Base-by-base conservation (phyloP, 1,140 invertebrate genomes). In the Nasonia vitripennis region DNA sequence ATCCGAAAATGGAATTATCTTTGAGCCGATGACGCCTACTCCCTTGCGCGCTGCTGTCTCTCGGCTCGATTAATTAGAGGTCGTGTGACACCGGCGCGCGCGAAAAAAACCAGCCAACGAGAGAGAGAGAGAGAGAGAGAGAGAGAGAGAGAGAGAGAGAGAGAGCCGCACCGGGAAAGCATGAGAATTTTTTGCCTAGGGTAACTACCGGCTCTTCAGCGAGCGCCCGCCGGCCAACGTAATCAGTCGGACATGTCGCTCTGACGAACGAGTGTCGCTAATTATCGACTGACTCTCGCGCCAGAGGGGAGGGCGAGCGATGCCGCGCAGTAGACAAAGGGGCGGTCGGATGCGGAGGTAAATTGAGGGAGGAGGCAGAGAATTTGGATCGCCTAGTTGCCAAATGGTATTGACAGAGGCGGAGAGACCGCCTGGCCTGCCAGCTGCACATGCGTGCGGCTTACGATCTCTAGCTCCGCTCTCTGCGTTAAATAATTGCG, bases 201-300 rank as follows among this genome's bases (percentile, higher is more conserved):
- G 37, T 48, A 77, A 83, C 41, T 70, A 70, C 37, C 41, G 51
- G 11, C 11, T 20, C 9, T 20, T 48, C 41, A 17, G 14, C 48
- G 48, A 14, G 14, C 67, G 20, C 70, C 68, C 67, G 20, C 68
- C 67, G 20, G 12, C 67, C 87, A 88, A 90, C 89, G 89, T 91
- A 91, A 91, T 91, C 89, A 90, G 89, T 89, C 20, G 87, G 89
- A 87, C 89, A 89, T 91, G 90, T 91, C 88, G 87, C 88, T 87
- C 87, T 89, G 88, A 90, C 87, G 90, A 91, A 90, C 89, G 90
- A 91, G 89, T 91, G 88, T 89, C 89, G 90, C 89, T 91, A 91
- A 91, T 90, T 91, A 91, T 90, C 89, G 88, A 88, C 86, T 87
- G 80, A 88, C 87, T 88, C 83, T 74, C 41, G 41, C 41, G 41